Evolutionary conservation across 2,113 vertebrate species (phyloP).

Genomic region (Pteropus alecto): DNA sequence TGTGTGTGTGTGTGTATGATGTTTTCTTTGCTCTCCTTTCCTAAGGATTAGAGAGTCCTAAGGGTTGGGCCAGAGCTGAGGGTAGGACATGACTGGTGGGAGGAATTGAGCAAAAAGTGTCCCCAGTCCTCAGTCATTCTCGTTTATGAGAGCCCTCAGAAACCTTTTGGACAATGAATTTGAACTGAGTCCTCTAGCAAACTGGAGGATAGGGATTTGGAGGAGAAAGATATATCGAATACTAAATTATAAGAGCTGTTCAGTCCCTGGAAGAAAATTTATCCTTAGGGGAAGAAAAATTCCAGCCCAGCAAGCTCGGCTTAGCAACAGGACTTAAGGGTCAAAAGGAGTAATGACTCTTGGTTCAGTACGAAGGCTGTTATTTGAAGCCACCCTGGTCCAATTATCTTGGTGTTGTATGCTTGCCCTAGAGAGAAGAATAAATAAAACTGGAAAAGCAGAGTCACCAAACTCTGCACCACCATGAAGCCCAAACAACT

Average conservation of each 20-base stretch:
- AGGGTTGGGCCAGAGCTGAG: not conserved
- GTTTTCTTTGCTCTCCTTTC: not conserved
- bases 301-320: conserved; percentile 29
- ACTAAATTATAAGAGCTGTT: conserved; percentile 19
- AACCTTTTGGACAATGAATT: not conserved
- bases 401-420: conserved; percentile 24
- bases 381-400: conserved; percentile 46
- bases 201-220: not conserved
- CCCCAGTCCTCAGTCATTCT: not conserved
- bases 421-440: conserved; percentile 22
- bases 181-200: not conserved
- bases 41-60: not conserved
- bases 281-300: conserved; percentile 43
- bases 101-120: not conserved
- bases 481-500: not conserved
- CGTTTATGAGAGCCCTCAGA: not conserved
- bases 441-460: conserved; percentile 36
- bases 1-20: not conserved
- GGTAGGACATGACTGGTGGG: not conserved
- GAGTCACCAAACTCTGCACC: not conserved
- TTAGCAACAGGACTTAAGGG: conserved; percentile 46
- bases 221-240: conserved; percentile 1
- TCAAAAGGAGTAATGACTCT: conserved; percentile 60
- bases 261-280: conserved; percentile 25
- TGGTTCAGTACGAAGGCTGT: conserved; percentile 18